Percentiles rank a stretch among this genome's conserved stretches.
phyloP scores from a whole-genome alignment of 2,113 vertebrate genomes.

The Chaetura pelagica region DNA sequence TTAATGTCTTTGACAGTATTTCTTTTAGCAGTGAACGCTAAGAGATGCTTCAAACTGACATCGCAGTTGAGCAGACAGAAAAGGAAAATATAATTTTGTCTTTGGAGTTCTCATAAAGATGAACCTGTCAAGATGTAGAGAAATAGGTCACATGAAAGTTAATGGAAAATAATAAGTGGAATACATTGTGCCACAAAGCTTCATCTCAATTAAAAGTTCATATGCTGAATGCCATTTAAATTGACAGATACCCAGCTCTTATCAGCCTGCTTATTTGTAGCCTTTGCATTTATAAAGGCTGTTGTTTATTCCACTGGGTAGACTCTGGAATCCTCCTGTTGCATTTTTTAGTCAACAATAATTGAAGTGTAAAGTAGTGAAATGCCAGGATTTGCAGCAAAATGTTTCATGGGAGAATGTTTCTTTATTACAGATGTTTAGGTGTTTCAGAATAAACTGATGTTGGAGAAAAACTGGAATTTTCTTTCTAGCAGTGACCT shows the following conservation, averaged over 20 bases:
- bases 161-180: slow-evolving; percentile 55
- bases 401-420: background rate
- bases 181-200: slow-evolving; percentile 44
- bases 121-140: slow-evolving; percentile 68
- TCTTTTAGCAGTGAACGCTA: slow-evolving; percentile 54
- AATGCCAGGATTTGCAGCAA: slow-evolving; percentile 64
- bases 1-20: slow-evolving; percentile 18
- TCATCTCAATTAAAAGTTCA: slow-evolving; percentile 75
- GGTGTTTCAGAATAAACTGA: slow-evolving; percentile 1
- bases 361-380: slow-evolving; percentile 62
- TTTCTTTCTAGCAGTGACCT: background rate
- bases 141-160: slow-evolving; percentile 69
- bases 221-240: slow-evolving; percentile 65
- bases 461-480: background rate
- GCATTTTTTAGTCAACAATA: slow-evolving; percentile 44
- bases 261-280: slow-evolving; percentile 32
- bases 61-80: slow-evolving; percentile 49
- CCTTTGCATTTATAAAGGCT: slow-evolving; percentile 53
- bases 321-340: slow-evolving; percentile 53
- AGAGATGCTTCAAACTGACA: slow-evolving; percentile 68
- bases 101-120: slow-evolving; percentile 67
- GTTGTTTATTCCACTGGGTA: slow-evolving; percentile 63
- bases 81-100: slow-evolving; percentile 25
- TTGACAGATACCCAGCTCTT: slow-evolving; percentile 31
- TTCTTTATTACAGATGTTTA: slow-evolving; percentile 69